A percentile compares a stretch with the other conserved stretches of the same genome.
Conservation (phyloP, 2,797 vertebrate genomes). For the Diplodus puntazzo region DNA sequence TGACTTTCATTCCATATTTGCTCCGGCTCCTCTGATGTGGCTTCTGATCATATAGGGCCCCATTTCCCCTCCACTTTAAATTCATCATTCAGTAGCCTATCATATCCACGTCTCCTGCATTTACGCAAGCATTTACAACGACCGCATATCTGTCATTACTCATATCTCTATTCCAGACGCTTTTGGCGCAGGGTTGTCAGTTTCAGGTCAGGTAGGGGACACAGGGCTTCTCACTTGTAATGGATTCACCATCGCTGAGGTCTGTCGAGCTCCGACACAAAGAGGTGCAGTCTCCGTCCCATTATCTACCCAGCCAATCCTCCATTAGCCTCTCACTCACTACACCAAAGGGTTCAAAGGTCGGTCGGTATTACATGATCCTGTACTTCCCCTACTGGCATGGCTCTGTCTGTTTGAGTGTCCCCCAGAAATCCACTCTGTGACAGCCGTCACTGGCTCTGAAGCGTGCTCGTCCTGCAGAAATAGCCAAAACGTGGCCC, state of each 20-base stretch:
- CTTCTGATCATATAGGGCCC: conserved; percentile 61
- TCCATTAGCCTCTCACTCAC: conserved; percentile 65
- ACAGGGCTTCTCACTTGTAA: conserved; percentile 75
- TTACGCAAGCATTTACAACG: conserved; percentile 66
- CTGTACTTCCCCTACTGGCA: conserved; percentile 55
- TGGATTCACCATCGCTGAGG: conserved; percentile 81
- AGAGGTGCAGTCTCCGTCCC: conserved; percentile 68
- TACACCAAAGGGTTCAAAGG: conserved; percentile 67
- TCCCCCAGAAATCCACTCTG: conserved; percentile 13
- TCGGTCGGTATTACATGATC: conserved; percentile 68
- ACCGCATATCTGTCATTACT: conserved; percentile 78
- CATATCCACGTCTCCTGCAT: conserved; percentile 75
- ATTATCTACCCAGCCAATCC: conserved; percentile 68
- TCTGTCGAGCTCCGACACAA: conserved; percentile 72
- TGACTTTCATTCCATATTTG: conserved; percentile 65
- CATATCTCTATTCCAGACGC: conserved; percentile 76
- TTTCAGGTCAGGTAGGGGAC: conserved; percentile 82
- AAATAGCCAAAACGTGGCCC: conserved; percentile 40
- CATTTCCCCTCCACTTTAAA: conserved; percentile 67
- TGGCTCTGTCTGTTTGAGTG: conserved; percentile 46
- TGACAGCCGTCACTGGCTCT: conserved; percentile 62
- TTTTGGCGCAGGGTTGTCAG: conserved; percentile 65
- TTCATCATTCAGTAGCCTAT: conserved; percentile 76
- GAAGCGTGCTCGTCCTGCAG: conserved; percentile 18
- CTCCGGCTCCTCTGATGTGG: conserved; percentile 67